Conservation (phyloP, 2,888 invertebrate species). For the Ferdinandea cuprea region DNA sequence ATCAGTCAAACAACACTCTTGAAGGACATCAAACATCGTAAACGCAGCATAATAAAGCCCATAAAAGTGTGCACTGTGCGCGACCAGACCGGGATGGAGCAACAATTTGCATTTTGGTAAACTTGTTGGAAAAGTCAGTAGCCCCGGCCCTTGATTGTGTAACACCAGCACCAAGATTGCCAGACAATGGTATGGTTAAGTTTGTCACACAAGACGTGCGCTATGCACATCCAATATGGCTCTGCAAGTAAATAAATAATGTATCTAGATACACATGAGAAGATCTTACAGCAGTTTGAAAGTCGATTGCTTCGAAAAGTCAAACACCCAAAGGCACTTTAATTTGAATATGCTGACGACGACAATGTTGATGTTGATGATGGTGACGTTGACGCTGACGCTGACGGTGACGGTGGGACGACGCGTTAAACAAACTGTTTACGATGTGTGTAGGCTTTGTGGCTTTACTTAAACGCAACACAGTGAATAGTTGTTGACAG, state of each 20-base stretch:
- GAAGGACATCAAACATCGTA: conserved; percentile 60
- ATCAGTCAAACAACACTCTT: conserved; percentile 50
- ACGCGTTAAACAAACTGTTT: conserved; percentile 9
- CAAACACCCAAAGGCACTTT: conserved; percentile 29
- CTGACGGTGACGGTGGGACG: neutral
- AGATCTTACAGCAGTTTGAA: conserved; percentile 23
- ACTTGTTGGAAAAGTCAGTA: neutral
- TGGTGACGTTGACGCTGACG: neutral
- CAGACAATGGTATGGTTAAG: neutral
- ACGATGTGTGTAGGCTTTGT: conserved; percentile 10
- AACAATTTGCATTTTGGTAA: conserved; percentile 33
- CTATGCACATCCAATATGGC: neutral
- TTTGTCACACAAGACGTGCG: conserved; percentile 15
- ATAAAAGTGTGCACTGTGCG: conserved; percentile 39
- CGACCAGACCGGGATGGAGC: neutral
- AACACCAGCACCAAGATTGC: conserved; percentile 10
- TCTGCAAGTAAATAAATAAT: conserved; percentile 36
- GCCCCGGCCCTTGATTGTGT: neutral
- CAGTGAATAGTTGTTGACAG: conserved; percentile 29
- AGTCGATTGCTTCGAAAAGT: conserved; percentile 54
- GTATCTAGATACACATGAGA: conserved; percentile 38
- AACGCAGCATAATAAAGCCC: conserved; percentile 48
- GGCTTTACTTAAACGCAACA: neutral
- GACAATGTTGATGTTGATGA: neutral
- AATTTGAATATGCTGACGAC: conserved; percentile 40